These are phyloP conservation scores for Hyaena hyaena DNA, from an alignment of 2,113 vertebrate species.

Conservation along the genomic window DNA sequence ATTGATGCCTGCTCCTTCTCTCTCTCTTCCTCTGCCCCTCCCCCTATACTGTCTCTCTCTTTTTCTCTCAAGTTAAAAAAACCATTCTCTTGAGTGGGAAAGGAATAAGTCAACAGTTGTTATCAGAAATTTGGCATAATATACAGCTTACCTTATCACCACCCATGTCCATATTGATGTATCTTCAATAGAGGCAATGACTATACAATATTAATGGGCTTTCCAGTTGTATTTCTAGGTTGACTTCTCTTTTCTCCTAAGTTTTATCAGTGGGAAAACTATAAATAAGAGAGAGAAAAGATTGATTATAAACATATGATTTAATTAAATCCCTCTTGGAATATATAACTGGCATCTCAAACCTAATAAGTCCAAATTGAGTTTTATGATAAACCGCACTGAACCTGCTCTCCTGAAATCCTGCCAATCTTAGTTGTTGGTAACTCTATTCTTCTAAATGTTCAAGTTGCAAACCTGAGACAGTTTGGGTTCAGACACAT, in stretches of 20 bases:
- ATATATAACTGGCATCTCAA: neutral
- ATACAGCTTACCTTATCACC: neutral
- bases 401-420: neutral
- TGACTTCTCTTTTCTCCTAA: neutral
- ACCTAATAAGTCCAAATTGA: neutral
- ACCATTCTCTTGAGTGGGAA: neutral
- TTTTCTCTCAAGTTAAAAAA: too few species aligned
- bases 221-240: neutral
- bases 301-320: neutral
- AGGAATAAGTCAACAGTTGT: neutral
- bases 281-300: neutral
- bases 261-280: neutral
- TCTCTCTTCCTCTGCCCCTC: too few species aligned
- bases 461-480: neutral
- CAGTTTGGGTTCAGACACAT: neutral
- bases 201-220: neutral
- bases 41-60: too few species aligned
- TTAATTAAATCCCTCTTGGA: neutral
- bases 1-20: too few species aligned
- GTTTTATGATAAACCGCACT: neutral
- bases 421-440: neutral
- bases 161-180: accelerated
- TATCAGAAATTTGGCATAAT: neutral
- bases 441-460: neutral
- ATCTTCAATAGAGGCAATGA: neutral